Conservation (phyloP, 2,888 invertebrate species). For the Labia minor region DNA sequence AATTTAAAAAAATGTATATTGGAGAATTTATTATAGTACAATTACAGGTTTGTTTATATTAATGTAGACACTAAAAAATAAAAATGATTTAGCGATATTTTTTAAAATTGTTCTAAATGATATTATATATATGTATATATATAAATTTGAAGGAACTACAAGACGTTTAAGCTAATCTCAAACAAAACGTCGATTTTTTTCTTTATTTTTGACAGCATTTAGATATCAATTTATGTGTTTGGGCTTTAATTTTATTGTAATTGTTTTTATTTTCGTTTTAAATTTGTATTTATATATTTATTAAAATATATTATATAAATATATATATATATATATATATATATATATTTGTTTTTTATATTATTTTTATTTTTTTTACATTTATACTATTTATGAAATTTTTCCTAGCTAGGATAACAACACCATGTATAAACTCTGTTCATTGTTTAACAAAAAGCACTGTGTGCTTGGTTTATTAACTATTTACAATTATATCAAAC, state of each 20-base stretch:
- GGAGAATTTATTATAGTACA: neutral
- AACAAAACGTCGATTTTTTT: neutral
- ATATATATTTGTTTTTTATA: too few relatives aligned
- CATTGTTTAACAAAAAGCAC: slow-evolving; percentile 7
- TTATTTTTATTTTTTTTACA: neutral
- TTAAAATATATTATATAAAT: neutral
- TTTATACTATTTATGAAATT: neutral
- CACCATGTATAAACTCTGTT: slow-evolving; percentile 13
- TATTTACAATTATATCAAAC: slow-evolving; percentile 2
- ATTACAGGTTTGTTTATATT: neutral
- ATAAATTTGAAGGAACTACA: neutral
- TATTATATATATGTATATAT: too few relatives aligned
- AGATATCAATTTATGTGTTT: neutral
- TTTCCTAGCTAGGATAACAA: neutral
- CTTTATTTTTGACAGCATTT: neutral
- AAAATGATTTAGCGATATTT: neutral
- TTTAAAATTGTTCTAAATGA: neutral
- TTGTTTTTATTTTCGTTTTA: neutral
- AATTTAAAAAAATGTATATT: neutral
- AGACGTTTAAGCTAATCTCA: neutral
- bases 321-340: neutral
- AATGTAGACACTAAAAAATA: neutral
- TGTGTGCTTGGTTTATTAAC: neutral
- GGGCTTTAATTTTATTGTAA: neutral
- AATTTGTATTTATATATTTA: neutral